Percentiles rank a stretch among this genome's conserved stretches.
phyloP scores from a whole-genome alignment of 2,113 vertebrate species.

The Macquaria ambigua region DNA sequence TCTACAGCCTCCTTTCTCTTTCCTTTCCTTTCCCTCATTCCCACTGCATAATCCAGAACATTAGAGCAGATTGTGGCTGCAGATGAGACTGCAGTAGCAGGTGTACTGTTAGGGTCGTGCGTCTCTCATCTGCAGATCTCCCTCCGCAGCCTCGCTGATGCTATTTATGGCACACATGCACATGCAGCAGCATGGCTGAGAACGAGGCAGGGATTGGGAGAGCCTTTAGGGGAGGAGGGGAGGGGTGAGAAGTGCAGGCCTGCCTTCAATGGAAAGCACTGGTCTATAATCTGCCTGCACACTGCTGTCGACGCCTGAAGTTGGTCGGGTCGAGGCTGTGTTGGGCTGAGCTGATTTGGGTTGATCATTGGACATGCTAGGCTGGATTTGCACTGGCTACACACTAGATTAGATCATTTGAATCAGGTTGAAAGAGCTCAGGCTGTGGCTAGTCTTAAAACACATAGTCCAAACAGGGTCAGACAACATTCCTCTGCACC shows the following conservation, averaged over 20 bases:
- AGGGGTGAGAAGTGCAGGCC: slow-evolving; percentile 40
- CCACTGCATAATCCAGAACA: slow-evolving; percentile 38
- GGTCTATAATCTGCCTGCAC: slow-evolving; percentile 42
- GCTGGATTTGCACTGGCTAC: slow-evolving; percentile 31
- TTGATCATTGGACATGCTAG: background rate
- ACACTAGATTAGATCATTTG: slow-evolving; percentile 25
- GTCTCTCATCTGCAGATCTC: slow-evolving; percentile 68
- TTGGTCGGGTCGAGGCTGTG: background rate
- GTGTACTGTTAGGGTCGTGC: slow-evolving; percentile 62
- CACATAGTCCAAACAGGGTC: slow-evolving; percentile 48
- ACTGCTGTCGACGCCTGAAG: slow-evolving; percentile 22
- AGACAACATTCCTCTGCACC: slow-evolving; percentile 76
- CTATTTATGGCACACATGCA: slow-evolving; percentile 75
- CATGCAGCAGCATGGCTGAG: slow-evolving; percentile 61
- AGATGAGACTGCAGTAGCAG: slow-evolving; percentile 52
- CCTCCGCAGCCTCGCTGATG: slow-evolving; percentile 62
- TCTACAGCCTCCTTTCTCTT: background rate
- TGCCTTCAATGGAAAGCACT: slow-evolving; percentile 50
- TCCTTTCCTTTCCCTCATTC: background rate
- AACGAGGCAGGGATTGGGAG: slow-evolving; percentile 57
- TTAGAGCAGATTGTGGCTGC: slow-evolving; percentile 48
- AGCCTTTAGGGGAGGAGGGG: slow-evolving; percentile 43
- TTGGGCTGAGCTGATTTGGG: slow-evolving; percentile 24
- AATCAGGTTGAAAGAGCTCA: slow-evolving; percentile 44
- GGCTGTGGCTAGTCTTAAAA: slow-evolving; percentile 29